Conservation (phyloP, 2,797 vertebrate genomes). For the Oryzias dopingdopingensis region DNA sequence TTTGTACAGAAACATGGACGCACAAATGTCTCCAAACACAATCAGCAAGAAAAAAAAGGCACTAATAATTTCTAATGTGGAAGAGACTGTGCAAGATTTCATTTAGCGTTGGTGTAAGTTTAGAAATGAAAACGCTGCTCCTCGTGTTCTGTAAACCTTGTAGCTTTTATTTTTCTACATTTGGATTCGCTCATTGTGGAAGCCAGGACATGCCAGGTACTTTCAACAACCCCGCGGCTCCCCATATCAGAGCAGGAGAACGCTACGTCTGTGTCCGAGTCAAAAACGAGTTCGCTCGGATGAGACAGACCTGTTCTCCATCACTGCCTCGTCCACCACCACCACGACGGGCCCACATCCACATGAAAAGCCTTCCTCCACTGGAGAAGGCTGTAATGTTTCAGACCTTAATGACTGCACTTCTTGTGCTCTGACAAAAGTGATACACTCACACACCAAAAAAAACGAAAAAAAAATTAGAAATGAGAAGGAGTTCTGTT, state of each 20-base stretch:
- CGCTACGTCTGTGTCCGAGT: slow-evolving; percentile 28
- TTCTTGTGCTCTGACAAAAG: slow-evolving; percentile 42
- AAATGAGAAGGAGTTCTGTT: slow-evolving; percentile 36
- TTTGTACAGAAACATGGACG: no score
- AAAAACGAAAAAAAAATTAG: slow-evolving; percentile 26
- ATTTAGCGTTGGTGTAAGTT: neutral
- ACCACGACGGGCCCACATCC: slow-evolving; percentile 44
- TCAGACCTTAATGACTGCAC: slow-evolving; percentile 40
- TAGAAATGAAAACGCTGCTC: slow-evolving; percentile 23
- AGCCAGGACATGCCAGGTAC: slow-evolving; percentile 67
- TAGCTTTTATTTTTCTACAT: slow-evolving; percentile 80
- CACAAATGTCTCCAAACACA: no score
- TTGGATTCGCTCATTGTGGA: slow-evolving; percentile 79
- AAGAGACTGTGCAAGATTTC: no score
- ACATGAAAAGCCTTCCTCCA: slow-evolving; percentile 67
- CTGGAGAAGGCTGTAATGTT: slow-evolving; percentile 67
- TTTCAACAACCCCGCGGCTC: slow-evolving; percentile 17
- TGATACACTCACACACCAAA: slow-evolving; percentile 7
- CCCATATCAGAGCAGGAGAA: slow-evolving; percentile 39
- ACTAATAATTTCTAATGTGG: no score
- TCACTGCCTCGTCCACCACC: slow-evolving; percentile 32
- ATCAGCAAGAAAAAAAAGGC: no score
- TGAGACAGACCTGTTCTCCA: slow-evolving; percentile 30
- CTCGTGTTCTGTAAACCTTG: slow-evolving; percentile 75
- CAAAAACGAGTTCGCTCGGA: slow-evolving; percentile 45